phyloP scores from a whole-genome alignment of 2,888 invertebrate genomes.

The Eutolmus rufibarbis region DNA sequence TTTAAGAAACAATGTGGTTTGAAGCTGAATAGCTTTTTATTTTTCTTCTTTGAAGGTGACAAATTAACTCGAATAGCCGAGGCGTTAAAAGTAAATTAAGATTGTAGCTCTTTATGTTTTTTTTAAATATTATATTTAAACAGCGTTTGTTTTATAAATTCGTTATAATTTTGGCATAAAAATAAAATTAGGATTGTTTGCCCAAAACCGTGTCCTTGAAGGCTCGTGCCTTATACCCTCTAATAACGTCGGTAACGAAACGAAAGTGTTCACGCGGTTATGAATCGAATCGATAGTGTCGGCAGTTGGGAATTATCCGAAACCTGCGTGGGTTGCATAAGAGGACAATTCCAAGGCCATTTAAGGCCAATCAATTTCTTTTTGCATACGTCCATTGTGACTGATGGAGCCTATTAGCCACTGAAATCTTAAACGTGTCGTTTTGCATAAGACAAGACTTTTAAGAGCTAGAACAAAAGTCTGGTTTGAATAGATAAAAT shows the following conservation, averaged over 20 bases:
- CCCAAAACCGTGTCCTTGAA: neutral
- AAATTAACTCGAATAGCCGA: neutral
- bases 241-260: neutral
- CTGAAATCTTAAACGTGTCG: neutral
- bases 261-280: neutral
- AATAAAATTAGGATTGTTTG: neutral
- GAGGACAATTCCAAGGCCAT: neutral
- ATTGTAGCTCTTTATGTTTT: neutral
- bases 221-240: neutral
- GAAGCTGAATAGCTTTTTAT: neutral
- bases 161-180: neutral
- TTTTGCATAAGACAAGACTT: neutral
- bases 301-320: neutral
- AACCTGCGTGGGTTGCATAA: neutral
- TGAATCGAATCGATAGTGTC: neutral
- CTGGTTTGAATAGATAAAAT: neutral
- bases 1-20: neutral
- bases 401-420: neutral
- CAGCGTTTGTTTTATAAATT: neutral
- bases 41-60: neutral
- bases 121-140: neutral
- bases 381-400: neutral
- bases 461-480: neutral
- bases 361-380: neutral
- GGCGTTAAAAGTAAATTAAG: neutral